Evolutionary conservation across 2,888 invertebrate genomes (phyloP).

Genomic region (Lepeophtheirus nordmannii): DNA sequence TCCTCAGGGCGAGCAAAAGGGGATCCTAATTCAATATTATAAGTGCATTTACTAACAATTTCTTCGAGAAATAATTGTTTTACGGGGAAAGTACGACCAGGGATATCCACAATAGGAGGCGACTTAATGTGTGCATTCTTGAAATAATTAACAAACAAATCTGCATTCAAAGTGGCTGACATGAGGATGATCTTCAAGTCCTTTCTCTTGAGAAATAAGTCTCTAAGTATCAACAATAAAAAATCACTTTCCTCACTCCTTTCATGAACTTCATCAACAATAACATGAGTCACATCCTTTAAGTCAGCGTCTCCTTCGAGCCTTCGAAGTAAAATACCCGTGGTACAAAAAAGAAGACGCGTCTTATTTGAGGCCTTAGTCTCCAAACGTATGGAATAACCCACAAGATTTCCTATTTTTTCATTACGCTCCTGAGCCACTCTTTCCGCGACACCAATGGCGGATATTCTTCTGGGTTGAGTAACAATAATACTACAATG

Average conservation of each 20-base stretch:
- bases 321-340: constrained; percentile 69
- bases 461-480: constrained; percentile 77
- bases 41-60: constrained; percentile 49
- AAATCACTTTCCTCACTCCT: constrained; percentile 80
- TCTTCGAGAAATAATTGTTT: constrained; percentile 66
- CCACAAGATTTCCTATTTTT: constrained; percentile 54
- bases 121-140: constrained; percentile 34
- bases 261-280: constrained; percentile 86
- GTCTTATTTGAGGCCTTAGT: constrained; percentile 60
- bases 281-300: constrained; percentile 59
- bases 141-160: constrained; percentile 70
- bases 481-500: constrained; percentile 77
- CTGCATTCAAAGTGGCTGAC: constrained; percentile 80
- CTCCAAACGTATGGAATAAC: constrained; percentile 56
- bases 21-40: constrained; percentile 46
- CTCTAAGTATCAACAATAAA: constrained; percentile 60
- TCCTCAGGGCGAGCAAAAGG: constrained; percentile 38
- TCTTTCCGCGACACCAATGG: constrained; percentile 77
- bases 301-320: constrained; percentile 61
- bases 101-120: constrained; percentile 61
- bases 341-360: constrained; percentile 77
- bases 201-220: constrained; percentile 51
- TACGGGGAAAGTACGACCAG: constrained; percentile 72
- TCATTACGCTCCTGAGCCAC: constrained; percentile 74
- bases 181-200: constrained; percentile 71